A percentile compares a stretch with the other conserved stretches of the same genome.
Evolutionary conservation across 2,797 vertebrate species (phyloP).

Genomic region (Melanitta fusca): DNA sequence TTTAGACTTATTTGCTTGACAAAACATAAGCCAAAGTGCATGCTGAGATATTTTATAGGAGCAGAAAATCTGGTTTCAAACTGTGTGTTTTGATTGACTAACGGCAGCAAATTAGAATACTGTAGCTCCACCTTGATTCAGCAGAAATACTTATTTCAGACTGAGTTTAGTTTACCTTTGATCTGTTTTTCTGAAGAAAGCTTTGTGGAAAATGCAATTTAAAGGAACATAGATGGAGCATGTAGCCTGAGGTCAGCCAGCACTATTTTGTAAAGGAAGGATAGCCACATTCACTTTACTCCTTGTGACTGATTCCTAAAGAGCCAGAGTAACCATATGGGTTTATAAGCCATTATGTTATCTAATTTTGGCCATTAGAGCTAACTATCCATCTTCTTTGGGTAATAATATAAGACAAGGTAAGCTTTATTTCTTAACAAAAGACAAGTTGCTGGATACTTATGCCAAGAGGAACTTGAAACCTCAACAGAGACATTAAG

Average conservation of each 20-base stretch:
- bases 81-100: not conserved
- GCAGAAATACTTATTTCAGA: not conserved
- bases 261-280: not conserved
- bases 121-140: not conserved
- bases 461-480: not conserved
- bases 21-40: not conserved
- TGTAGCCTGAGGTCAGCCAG: not conserved
- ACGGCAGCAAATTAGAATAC: not conserved
- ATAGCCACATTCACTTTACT: not conserved
- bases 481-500: not conserved
- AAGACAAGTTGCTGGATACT: not conserved
- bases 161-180: not conserved
- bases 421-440: not conserved
- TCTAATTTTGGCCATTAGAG: not conserved
- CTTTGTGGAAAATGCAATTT: not conserved
- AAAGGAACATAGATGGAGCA: not conserved
- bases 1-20: constrained; percentile 35
- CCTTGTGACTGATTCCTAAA: not conserved
- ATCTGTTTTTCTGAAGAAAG: not conserved
- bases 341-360: not conserved
- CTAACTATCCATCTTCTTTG: not conserved
- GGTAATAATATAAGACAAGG: not conserved
- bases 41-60: not conserved
- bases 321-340: not conserved
- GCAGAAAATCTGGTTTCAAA: not conserved